Evolutionary conservation across 2,113 vertebrate genomes (phyloP).

Genomic region (Dasyprocta punctata): DNA sequence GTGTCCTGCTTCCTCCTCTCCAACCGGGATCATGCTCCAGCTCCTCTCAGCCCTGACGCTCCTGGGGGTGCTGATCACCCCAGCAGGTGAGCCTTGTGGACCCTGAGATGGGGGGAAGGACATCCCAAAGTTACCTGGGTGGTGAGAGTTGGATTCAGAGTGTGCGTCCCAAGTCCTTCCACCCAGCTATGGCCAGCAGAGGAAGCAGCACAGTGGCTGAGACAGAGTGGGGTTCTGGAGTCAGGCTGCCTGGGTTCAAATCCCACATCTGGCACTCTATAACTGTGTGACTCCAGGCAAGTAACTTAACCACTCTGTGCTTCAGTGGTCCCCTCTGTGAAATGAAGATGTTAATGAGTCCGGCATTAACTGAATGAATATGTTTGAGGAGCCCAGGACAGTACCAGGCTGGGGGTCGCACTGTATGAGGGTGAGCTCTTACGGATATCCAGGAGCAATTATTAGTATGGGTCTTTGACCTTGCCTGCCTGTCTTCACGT

Average conservation of each 20-base stretch:
- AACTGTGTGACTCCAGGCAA: neutral
- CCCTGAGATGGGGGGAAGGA: neutral
- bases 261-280: neutral
- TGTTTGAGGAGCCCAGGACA: neutral
- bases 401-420: neutral
- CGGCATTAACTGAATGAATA: neutral
- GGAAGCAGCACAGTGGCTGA: neutral
- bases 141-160: neutral
- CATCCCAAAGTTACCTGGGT: accelerated
- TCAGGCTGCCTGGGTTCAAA: neutral
- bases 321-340: neutral
- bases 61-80: neutral
- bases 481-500: neutral
- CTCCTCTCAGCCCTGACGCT: neutral
- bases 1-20: neutral
- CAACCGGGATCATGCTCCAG: neutral
- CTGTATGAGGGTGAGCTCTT: neutral
- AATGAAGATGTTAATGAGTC: neutral
- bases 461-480: neutral
- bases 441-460: neutral
- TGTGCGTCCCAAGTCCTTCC: too few relatives aligned
- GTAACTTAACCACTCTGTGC: neutral
- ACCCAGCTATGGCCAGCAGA: neutral
- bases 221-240: neutral
- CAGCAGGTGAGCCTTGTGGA: neutral